Evolutionary conservation across 1,140 invertebrate species (phyloP).

Genomic region (Trialeurodes vaporariorum): DNA sequence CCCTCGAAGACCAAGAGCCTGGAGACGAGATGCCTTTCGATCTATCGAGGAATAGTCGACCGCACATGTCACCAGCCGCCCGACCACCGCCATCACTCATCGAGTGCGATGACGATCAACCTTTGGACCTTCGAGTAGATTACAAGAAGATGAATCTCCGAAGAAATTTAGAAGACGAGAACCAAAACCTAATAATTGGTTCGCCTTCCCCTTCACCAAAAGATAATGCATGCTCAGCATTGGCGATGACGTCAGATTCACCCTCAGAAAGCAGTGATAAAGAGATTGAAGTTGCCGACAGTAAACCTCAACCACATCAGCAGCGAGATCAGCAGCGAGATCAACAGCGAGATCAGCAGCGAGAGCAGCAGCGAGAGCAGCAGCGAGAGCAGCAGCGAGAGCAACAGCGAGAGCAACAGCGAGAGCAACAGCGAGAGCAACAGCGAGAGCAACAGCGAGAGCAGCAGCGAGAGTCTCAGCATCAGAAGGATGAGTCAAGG

Average conservation of each 20-base stretch:
- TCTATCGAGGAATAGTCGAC: slow-evolving; percentile 34
- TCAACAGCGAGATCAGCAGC: not conserved
- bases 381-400: too few species aligned
- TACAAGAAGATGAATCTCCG: slow-evolving; percentile 50
- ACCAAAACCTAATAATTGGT: slow-evolving; percentile 48
- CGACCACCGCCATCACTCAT: slow-evolving; percentile 35
- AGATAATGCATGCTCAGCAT: not conserved
- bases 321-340: slow-evolving; percentile 9
- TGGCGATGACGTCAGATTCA: not conserved
- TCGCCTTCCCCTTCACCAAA: slow-evolving; percentile 38
- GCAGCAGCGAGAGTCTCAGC: not conserved
- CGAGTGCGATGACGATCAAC: slow-evolving; percentile 49
- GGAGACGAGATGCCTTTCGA: slow-evolving; percentile 45
- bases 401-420: slow-evolving; percentile 1
- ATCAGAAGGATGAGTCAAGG: slow-evolving; percentile 29
- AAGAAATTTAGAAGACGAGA: slow-evolving; percentile 55
- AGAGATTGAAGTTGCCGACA: slow-evolving; percentile 10
- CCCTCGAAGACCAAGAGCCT: slow-evolving; percentile 25
- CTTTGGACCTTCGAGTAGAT: slow-evolving; percentile 68
- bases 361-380: not conserved
- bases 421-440: slow-evolving; percentile 9
- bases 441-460: slow-evolving; percentile 7
- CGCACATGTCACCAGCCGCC: slow-evolving; percentile 35
- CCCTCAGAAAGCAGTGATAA: slow-evolving; percentile 12
- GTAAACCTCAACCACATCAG: slow-evolving; percentile 9